Evolutionary conservation across 2,797 vertebrate genomes (phyloP).

Genomic region (Sebastes minor): DNA sequence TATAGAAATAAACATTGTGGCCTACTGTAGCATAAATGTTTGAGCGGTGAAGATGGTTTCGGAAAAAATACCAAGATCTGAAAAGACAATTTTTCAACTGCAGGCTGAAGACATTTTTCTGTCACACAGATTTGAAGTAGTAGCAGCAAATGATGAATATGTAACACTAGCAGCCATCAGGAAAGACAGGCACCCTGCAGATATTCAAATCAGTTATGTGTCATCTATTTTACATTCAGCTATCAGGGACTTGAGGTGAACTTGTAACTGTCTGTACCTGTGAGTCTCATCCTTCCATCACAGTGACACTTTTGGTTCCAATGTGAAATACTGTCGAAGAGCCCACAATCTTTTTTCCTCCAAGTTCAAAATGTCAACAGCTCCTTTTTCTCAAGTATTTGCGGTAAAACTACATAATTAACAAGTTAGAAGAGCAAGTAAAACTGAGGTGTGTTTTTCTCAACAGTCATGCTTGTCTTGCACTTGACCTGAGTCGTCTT

Average conservation of each 20-base stretch:
- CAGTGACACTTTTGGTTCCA: background rate
- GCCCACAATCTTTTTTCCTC: background rate
- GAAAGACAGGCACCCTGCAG: background rate
- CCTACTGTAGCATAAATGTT: background rate
- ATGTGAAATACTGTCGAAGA: background rate
- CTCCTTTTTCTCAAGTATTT: background rate
- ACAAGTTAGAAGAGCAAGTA: background rate
- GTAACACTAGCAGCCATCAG: conserved; percentile 13
- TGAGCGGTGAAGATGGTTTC: background rate
- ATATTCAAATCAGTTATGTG: background rate
- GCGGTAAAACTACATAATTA: background rate
- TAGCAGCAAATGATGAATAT: conserved; percentile 32
- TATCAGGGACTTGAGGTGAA: background rate
- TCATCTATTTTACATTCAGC: conserved; percentile 15
- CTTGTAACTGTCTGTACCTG: background rate
- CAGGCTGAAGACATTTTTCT: background rate
- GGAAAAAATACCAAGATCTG: background rate
- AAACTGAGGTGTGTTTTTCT: background rate
- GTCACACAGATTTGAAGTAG: conserved; percentile 1
- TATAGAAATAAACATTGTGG: conserved; percentile 1
- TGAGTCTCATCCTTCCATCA: background rate
- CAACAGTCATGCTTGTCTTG: background rate
- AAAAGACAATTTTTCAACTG: background rate
- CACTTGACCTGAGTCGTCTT: conserved; percentile 9
- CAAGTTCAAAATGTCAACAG: background rate